Base-by-base conservation (phyloP, 2,113 vertebrate species). In the Monopterus albus region DNA sequence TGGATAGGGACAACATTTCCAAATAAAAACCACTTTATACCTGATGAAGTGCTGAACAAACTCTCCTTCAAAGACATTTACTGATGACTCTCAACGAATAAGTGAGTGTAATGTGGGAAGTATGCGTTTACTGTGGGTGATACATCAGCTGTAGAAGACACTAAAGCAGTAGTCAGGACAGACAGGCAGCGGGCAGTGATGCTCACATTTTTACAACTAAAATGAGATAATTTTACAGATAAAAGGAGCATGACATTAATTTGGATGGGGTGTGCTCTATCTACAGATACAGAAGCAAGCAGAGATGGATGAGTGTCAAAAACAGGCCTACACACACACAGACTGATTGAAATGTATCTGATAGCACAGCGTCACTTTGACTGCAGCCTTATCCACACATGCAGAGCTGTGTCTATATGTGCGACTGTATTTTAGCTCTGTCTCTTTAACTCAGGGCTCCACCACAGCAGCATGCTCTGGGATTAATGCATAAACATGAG, bases 401-500 rank as follows among this genome's bases (percentile, higher is more conserved):
- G 70, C 87, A 87, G 83, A 79, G 84, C 84, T 80, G 75, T 74
- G 45, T 85, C 74, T 85, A 70, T 79, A 86, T 75, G 82, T 67
- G 72, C 40, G 52, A 77, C 74, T 81, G 69, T 83, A 84, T 89
- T 88, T 80, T 72, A 70, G 83, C 78, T 85, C 91, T 93, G 91
- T 90, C 89, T 87, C 92, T 94, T 94, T 93, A 93, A 94, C 82
- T 85, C 85, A 50, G 72, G 83, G 88, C 89, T 89, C 83, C 81
- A 82, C 87, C 79, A 85, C 76, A 63, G 88, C 81, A 85, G 83
- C 72, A 81, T 84, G 90, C 87, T 90, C 84, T 86, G 76, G 85
- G 88, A 88, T 81, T 93, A 91, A 94, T 94, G 92, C 92, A 94
- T 94, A 94, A 94, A 94, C 92, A 94, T 94, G 90, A 93, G 92